Base-by-base conservation (phyloP, 2,797 vertebrate species). In the Cercopithecus diana region DNA sequence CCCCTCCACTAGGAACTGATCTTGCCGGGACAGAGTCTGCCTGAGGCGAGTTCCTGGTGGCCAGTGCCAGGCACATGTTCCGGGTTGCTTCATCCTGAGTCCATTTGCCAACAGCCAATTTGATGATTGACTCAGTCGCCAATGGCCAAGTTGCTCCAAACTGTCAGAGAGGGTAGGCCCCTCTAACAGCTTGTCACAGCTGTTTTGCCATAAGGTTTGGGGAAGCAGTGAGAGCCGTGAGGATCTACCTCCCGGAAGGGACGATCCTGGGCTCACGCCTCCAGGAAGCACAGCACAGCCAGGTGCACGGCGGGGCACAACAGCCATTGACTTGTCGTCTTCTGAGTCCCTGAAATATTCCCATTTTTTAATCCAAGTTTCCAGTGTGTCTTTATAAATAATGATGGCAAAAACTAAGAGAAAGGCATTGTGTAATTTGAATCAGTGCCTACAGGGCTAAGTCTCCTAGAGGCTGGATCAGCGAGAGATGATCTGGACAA, bases 291-390 rank as follows among this genome's bases (percentile, higher is more conserved):
- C 52, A 3, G 10, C 5, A 2, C 24, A 24, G 19, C 41, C 43
- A 6, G 39, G 30, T 12, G 0, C 5, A 39, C 22, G 0, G 0
- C 0, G 9, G 43, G 30, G 5, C 1, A 20, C 2, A 0, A 0
- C 5, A 30, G 10, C n/a, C 24, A 12, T 4, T 20, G 11, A 52
- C 33, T 50, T 36, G 20, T 39, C 11, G 2, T 28, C 80, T 84
- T 90, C 30, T 24, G 1, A 3, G 10, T 14, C 88, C 39, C 55
- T 48, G 39, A 57, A 57, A 22, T 39, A 58, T 39, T 57, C 8
- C 45, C 33, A 57, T 67, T 10, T 75, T 39, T 45, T 26, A 45
- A 41, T 8, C 20, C 70, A 83, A 33, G 10, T 28, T 45, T 93
- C n/a, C 19, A 22, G 5, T 84, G 48, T 30, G 79, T 76, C 39